Evolutionary conservation across 2,113 vertebrate genomes (phyloP).

Genomic region (Poicephalus gulielmi): DNA sequence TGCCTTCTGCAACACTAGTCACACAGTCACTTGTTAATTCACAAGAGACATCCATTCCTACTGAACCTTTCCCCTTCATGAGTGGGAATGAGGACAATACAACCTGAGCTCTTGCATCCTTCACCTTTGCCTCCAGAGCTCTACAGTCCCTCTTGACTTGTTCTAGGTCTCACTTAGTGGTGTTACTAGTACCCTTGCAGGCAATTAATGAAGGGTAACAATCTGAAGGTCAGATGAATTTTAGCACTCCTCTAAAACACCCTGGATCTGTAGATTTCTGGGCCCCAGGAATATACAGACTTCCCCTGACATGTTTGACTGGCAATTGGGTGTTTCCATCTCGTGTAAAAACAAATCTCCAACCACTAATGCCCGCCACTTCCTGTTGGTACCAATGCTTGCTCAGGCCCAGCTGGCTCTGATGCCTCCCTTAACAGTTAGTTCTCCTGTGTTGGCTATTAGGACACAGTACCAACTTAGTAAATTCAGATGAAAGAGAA

Average conservation of each 20-base stretch:
- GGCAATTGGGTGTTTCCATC: not conserved
- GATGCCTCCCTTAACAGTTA: not conserved
- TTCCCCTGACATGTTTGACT: not conserved
- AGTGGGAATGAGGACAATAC: not conserved
- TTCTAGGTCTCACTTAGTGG: not conserved
- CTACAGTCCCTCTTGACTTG: not conserved
- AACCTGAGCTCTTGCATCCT: not conserved
- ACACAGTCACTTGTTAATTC: not conserved
- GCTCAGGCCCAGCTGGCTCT: not conserved
- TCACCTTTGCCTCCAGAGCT: not conserved
- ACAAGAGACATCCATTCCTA: not conserved
- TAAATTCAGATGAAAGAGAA: not conserved
- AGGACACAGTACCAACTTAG: not conserved
- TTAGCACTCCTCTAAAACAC: not conserved
- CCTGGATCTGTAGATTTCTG: not conserved
- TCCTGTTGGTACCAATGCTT: not conserved
- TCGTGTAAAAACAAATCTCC: not conserved
- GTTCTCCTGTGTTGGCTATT: not conserved
- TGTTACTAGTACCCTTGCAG: fast-evolving
- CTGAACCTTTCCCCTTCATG: not conserved
- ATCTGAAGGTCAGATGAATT: not conserved
- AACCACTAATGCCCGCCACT: not conserved
- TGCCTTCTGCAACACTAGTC: not conserved
- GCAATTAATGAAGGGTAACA: not conserved
- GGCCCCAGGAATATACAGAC: not conserved